A percentile compares a stretch with the other conserved stretches of the same genome.
phyloP scores from a whole-genome alignment of 92 coral and sea anemone genomes.

The Blastomussa wellsi region DNA sequence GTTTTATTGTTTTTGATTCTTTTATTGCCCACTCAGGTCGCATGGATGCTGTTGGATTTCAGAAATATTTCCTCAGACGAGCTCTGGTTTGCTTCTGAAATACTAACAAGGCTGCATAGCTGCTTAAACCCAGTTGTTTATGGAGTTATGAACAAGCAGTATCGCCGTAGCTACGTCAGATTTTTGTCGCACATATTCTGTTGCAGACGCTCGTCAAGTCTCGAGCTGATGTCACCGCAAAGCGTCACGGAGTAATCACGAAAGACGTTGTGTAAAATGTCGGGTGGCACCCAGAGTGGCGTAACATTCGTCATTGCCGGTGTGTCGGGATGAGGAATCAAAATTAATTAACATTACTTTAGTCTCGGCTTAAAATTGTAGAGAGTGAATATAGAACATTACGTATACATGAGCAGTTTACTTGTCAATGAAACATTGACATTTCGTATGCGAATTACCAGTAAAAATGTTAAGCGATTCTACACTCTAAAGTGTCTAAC shows the following conservation, averaged over 20 bases:
- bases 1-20: constrained; percentile 63
- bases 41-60: constrained; percentile 82
- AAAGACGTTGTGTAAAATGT: neutral
- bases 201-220: constrained; percentile 5
- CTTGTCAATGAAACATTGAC: too few species aligned
- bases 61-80: constrained; percentile 51
- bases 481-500: too few species aligned
- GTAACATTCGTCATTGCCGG: neutral
- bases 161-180: constrained; percentile 63
- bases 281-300: neutral
- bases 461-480: too few species aligned
- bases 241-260: neutral
- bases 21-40: constrained; percentile 73
- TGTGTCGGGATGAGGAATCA: neutral
- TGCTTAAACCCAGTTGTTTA: constrained; percentile 80
- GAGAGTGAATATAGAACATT: too few species aligned
- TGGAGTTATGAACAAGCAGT: constrained; percentile 72
- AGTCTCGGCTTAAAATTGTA: too few species aligned
- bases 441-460: too few species aligned
- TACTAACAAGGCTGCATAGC: constrained; percentile 71
- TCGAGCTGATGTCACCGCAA: neutral
- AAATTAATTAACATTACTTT: too few species aligned
- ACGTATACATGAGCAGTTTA: too few species aligned
- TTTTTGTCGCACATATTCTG: constrained; percentile 19
- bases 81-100: constrained; percentile 55